Evolutionary conservation across 2,113 vertebrate species (phyloP).

Genomic region (Indicator indicator): DNA sequence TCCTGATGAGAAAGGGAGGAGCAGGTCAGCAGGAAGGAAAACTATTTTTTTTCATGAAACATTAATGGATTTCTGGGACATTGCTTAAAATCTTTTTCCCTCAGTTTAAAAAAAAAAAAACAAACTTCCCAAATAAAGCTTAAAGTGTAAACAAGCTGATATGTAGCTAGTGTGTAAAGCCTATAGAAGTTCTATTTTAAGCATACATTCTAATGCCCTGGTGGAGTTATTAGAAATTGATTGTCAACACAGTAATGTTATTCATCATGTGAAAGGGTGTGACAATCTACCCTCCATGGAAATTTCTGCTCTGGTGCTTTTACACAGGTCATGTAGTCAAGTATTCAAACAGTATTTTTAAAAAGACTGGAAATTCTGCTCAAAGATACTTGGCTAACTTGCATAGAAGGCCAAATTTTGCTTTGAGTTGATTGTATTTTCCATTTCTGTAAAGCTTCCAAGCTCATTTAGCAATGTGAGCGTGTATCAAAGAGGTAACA

Average conservation of each 20-base stretch:
- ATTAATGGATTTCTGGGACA: background rate
- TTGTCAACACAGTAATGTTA: background rate
- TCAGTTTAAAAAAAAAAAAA: background rate
- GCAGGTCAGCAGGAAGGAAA: background rate
- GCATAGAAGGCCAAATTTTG: background rate
- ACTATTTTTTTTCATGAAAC: background rate
- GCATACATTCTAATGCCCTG: background rate
- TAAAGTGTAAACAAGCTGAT: background rate
- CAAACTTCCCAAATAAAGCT: background rate
- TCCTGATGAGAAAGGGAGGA: background rate
- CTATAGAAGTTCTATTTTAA: background rate
- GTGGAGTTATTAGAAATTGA: background rate
- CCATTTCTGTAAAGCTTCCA: slow-evolving; percentile 8
- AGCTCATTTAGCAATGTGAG: background rate
- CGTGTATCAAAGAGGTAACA: background rate
- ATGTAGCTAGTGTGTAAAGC: background rate
- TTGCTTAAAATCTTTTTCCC: background rate
- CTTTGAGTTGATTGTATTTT: background rate
- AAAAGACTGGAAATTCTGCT: background rate
- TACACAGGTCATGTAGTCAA: background rate
- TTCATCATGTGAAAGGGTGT: background rate
- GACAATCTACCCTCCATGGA: background rate
- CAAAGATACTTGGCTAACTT: background rate
- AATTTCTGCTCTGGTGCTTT: background rate
- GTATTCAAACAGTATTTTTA: background rate